Evolutionary conservation across 2,113 vertebrate genomes (phyloP).

Genomic region (Orcinus orca): DNA sequence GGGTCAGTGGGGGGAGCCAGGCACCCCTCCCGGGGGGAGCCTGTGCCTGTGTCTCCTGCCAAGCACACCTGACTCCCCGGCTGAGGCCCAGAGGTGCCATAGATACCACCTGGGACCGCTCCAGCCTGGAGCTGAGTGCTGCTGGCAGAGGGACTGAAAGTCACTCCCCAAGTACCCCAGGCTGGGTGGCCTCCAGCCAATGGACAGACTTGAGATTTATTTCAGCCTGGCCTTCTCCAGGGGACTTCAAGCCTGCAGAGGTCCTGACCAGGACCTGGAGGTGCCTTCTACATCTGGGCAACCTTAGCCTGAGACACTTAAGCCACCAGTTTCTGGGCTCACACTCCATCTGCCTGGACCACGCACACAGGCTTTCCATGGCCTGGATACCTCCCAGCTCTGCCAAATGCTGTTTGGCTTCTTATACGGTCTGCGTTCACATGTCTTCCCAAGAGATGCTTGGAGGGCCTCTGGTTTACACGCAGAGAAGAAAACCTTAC

Average conservation of each 20-base stretch:
- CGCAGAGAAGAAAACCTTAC: neutral
- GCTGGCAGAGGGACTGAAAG: neutral
- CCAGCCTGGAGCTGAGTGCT: neutral
- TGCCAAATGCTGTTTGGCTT: neutral
- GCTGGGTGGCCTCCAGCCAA: neutral
- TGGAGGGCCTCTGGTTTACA: neutral
- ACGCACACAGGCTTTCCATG: neutral
- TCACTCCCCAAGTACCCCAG: neutral
- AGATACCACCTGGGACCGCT: neutral
- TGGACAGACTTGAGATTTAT: neutral
- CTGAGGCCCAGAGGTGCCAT: neutral
- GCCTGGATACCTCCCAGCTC: neutral
- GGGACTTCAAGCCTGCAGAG: neutral
- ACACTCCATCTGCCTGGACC: neutral
- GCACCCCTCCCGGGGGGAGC: neutral
- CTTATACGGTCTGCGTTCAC: neutral
- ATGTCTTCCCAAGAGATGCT: neutral
- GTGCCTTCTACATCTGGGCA: neutral
- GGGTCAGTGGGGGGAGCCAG: neutral
- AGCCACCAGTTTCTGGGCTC: neutral
- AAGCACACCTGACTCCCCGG: neutral
- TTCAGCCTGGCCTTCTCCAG: neutral
- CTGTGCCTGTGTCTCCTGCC: neutral
- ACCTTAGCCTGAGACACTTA: neutral
- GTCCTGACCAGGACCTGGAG: neutral